phyloP scores from a whole-genome alignment of 1,140 invertebrate species.

The Eueides isabella region DNA sequence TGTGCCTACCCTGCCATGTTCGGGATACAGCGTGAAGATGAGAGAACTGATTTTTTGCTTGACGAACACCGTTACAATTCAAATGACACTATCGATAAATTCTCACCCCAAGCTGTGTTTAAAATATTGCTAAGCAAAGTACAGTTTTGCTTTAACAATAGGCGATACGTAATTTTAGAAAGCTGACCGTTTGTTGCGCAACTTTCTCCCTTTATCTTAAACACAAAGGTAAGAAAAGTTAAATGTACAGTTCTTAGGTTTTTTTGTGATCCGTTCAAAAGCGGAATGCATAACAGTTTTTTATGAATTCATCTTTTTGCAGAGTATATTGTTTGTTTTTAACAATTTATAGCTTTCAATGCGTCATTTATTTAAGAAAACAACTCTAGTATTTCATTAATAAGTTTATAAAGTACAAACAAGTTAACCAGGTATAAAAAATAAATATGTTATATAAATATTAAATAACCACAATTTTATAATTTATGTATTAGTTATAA shows the following conservation, averaged over 20 bases:
- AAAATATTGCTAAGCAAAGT: conserved; percentile 35
- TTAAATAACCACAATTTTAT: too few species aligned
- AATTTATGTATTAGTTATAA: too few species aligned
- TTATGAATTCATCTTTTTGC: conserved; percentile 43
- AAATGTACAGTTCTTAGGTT: conserved; percentile 51
- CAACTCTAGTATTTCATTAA: neutral
- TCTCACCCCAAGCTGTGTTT: conserved; percentile 30
- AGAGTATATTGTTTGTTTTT: conserved; percentile 11
- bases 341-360: conserved; percentile 20
- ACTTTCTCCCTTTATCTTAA: conserved; percentile 76
- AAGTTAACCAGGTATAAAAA: neutral
- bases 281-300: conserved; percentile 17
- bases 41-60: too few species aligned
- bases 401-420: neutral
- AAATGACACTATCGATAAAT: conserved; percentile 5
- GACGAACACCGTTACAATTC: neutral
- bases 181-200: conserved; percentile 71
- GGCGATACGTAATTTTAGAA: conserved; percentile 72
- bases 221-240: conserved; percentile 70
- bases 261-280: conserved; percentile 48
- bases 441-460: neutral
- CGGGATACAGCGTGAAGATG: too few species aligned
- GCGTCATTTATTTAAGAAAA: neutral
- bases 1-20: too few species aligned
- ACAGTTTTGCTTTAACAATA: conserved; percentile 64